Evolutionary conservation across 2,888 invertebrate species (phyloP), one percentile per base, ranked within the genome.

Genomic region (Drosophila rellima): DNA sequence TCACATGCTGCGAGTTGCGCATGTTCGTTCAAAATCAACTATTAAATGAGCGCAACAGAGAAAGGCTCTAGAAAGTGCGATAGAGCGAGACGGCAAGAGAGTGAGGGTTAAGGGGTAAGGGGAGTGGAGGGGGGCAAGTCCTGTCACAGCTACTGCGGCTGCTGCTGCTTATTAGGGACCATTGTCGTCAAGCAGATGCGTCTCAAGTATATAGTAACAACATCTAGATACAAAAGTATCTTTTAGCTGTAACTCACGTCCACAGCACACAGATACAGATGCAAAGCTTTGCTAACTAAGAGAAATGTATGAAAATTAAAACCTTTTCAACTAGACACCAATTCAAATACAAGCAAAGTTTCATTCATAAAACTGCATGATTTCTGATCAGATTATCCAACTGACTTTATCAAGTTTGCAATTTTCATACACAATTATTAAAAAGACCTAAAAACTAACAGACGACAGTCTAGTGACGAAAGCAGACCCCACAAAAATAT

Each of bases 21-120:
- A 90, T 90, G 90, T 88, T 84, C 88, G 64, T 48, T 71, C 68
- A 79, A 89, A 87, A 77, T 75, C 74, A 79, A 80, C 79, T 80
- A 86, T 86, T 76, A 68, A 75, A 61, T 20, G 42, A 15, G 29
- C 37, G 54, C 29, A 40, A 67, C 11, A 29, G n/a, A 50, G 54
- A 20, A 55, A 37, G 18, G 44, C 42, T 18, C 13, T 18, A 37
- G 33, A 56, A 47, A 29, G 18, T n/a, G n/a, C n/a, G n/a, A n/a
- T n/a, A 15, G 37, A 47, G 40, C 18, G 26, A 51, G 15, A 29
- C 8, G 3, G 35, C 7, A 7, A 51, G 61, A 6, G 20, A 11
- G 17, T 13, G 11, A n/a, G 20, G 6, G n/a, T n/a, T n/a, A n/a
- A n/a, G n/a, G n/a, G n/a, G n/a, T n/a, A n/a, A n/a, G n/a, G 13